These are phyloP conservation scores for Dolichoris vasculosae DNA, from an alignment of 1,140 invertebrate genomes.

Conservation along the genomic window DNA sequence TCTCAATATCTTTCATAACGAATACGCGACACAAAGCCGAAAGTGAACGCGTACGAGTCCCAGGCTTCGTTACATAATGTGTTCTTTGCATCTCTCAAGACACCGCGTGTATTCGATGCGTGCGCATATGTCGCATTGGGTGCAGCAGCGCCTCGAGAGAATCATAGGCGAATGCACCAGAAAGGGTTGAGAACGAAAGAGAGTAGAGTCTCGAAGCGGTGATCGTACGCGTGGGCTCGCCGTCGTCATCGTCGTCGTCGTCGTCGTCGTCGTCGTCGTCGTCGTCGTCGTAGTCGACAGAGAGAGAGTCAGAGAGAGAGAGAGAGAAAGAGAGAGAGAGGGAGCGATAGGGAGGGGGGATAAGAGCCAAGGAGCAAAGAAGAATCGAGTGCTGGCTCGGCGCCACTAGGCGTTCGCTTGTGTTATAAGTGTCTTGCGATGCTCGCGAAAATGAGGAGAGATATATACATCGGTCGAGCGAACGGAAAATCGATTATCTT, in stretches of 20 bases:
- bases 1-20: not conserved
- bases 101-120: not conserved
- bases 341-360: not conserved
- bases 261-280: not conserved
- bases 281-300: not conserved
- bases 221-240: slow-evolving; percentile 16
- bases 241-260: not conserved
- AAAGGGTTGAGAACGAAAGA: not conserved
- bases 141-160: not conserved
- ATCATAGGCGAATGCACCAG: not conserved
- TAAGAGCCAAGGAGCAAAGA: slow-evolving; percentile 3
- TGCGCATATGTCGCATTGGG: not conserved
- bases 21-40: not conserved
- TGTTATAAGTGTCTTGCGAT: slow-evolving; percentile 38
- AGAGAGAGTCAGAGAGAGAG: not conserved
- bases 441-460: slow-evolving; percentile 35
- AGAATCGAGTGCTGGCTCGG: slow-evolving; percentile 34
- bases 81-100: not conserved
- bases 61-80: not conserved
- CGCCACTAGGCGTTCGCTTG: slow-evolving; percentile 21
- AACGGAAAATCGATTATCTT: slow-evolving; percentile 44
- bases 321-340: not conserved
- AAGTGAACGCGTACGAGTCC: not conserved
- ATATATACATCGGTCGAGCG: not conserved
- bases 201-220: not conserved